Evolutionary conservation across 1,140 invertebrate species (phyloP).

Genomic region (Drosophila parvula): DNA sequence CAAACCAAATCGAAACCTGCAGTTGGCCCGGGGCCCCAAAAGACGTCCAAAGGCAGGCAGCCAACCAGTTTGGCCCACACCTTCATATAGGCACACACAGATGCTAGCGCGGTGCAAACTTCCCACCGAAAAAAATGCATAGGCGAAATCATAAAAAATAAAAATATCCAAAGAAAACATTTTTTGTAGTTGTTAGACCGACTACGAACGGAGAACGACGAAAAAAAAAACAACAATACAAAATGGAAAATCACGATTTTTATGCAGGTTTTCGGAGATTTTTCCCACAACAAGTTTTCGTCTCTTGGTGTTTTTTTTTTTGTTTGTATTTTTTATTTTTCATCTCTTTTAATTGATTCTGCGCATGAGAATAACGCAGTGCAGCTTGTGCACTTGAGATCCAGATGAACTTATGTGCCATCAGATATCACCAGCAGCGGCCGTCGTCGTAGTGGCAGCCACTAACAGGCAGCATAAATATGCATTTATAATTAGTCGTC

Average conservation of each 20-base stretch:
- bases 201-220: constrained; percentile 20
- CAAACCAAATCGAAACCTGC: constrained; percentile 44
- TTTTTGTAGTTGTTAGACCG: constrained; percentile 57
- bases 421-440: constrained; percentile 54
- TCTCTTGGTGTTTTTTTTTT: constrained; percentile 48
- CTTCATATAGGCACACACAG: constrained; percentile 53
- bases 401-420: constrained; percentile 76
- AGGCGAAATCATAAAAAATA: constrained; percentile 61
- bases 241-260: constrained; percentile 76
- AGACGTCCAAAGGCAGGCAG: constrained; percentile 28
- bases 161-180: constrained; percentile 66
- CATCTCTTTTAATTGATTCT: constrained; percentile 74
- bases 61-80: constrained; percentile 79
- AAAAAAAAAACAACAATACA: constrained; percentile 46
- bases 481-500: constrained; percentile 54
- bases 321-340: constrained; percentile 35
- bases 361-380: constrained; percentile 67
- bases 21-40: constrained; percentile 31
- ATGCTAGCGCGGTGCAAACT: constrained; percentile 42
- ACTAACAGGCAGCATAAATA: constrained; percentile 46
- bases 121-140: constrained; percentile 73
- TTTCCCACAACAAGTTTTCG: constrained; percentile 75
- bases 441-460: constrained; percentile 2
- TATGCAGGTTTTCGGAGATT: constrained; percentile 76
- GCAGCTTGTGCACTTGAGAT: constrained; percentile 73